A percentile compares a stretch with the other conserved stretches of the same genome.
phyloP scores from a whole-genome alignment of 2,888 invertebrate species.

The Marasmarcha lunaedactyla region DNA sequence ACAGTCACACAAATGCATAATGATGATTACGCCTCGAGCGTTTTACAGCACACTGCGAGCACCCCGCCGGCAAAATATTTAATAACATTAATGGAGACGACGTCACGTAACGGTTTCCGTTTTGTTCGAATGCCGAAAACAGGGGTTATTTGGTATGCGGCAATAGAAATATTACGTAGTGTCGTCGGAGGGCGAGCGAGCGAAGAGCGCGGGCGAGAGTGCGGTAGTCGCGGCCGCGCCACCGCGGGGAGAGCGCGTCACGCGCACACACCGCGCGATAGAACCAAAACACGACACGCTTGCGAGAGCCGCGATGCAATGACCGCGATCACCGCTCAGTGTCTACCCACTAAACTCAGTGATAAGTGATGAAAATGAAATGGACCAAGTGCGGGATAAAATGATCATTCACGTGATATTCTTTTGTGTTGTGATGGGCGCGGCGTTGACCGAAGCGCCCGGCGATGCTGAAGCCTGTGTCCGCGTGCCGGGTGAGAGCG shows the following conservation, averaged over 20 bases:
- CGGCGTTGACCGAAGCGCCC: constrained; percentile 64
- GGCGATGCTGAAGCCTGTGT: constrained; percentile 54
- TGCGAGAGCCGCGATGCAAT: constrained; percentile 20
- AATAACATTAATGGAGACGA: constrained; percentile 42
- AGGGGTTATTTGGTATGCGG: constrained; percentile 60
- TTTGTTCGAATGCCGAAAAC: constrained; percentile 47
- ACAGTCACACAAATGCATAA: too few species aligned
- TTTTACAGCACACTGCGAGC: neutral
- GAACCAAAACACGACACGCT: constrained; percentile 5
- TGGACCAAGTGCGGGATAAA: constrained; percentile 63
- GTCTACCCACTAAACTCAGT: constrained; percentile 35
- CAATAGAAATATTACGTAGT: constrained; percentile 40
- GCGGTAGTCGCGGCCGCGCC: constrained; percentile 60
- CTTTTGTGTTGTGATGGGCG: constrained; percentile 68
- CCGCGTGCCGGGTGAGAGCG: constrained; percentile 49
- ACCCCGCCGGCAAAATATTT: constrained; percentile 9
- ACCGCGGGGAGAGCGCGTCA: constrained; percentile 53
- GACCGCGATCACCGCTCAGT: constrained; percentile 30
- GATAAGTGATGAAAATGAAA: constrained; percentile 60
- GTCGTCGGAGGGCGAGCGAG: constrained; percentile 40
- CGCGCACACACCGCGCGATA: constrained; percentile 23
- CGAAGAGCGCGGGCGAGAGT: constrained; percentile 34
- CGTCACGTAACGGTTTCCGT: constrained; percentile 62
- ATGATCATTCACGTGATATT: constrained; percentile 65
- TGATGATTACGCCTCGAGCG: too few species aligned